These are phyloP conservation scores for Lysandra bellargus DNA, from an alignment of 2,888 invertebrate species.

Conservation along the genomic window DNA sequence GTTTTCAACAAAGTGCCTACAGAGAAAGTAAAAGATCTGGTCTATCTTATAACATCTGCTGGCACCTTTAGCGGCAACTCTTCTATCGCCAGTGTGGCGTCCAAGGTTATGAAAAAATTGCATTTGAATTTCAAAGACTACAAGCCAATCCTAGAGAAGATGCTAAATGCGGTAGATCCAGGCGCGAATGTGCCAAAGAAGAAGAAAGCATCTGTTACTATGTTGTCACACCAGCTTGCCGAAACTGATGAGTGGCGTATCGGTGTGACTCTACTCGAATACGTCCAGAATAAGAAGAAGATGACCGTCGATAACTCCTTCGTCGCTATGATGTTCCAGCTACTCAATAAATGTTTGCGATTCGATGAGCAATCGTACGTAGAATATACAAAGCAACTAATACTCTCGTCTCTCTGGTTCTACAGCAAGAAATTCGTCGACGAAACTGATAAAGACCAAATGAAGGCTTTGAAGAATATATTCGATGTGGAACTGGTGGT, in stretches of 20 bases:
- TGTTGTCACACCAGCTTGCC: constrained; percentile 81
- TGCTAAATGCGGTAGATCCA: constrained; percentile 78
- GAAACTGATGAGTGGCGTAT: constrained; percentile 87
- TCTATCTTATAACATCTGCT: constrained; percentile 77
- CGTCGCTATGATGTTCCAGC: constrained; percentile 87
- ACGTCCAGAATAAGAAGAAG: constrained; percentile 92
- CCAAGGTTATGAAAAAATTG: constrained; percentile 84
- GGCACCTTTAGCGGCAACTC: constrained; percentile 82
- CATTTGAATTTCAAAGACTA: constrained; percentile 83
- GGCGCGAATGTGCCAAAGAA: constrained; percentile 58
- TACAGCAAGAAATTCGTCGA: constrained; percentile 82
- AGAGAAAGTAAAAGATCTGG: constrained; percentile 66
- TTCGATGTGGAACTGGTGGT: constrained; percentile 89
- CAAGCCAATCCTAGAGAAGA: constrained; percentile 78
- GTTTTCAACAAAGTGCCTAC: constrained; percentile 76
- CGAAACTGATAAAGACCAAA: constrained; percentile 61
- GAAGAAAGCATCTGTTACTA: constrained; percentile 65
- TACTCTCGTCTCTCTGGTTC: constrained; percentile 88
- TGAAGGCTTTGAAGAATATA: constrained; percentile 71
- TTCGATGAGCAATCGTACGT: constrained; percentile 90
- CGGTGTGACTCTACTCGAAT: constrained; percentile 89
- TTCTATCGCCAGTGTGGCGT: constrained; percentile 80
- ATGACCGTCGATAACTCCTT: constrained; percentile 84
- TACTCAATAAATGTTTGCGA: constrained; percentile 88
- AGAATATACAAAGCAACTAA: constrained; percentile 94